Percentiles rank a stretch among this genome's conserved stretches.
These are phyloP conservation scores for Leptinotarsa undecemlineata DNA, from an alignment of 1,140 invertebrate genomes.

Conservation along the genomic window DNA sequence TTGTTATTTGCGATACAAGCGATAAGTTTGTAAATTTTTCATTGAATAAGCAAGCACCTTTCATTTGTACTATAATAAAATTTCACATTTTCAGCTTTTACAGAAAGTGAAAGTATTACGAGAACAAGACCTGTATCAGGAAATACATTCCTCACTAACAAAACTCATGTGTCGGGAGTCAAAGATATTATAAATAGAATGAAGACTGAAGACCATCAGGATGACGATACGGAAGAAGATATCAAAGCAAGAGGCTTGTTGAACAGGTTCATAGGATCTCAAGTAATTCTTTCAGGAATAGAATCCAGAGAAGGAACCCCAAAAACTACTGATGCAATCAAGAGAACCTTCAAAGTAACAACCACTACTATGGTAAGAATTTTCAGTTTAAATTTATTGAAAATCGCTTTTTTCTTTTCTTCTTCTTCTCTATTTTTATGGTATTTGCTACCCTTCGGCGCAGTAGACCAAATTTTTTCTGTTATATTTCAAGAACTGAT, in stretches of 20 bases:
- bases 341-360: slow-evolving; percentile 47
- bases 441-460: too few relatives aligned
- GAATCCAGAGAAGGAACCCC: slow-evolving; percentile 53
- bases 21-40: too few relatives aligned
- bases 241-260: slow-evolving; percentile 71
- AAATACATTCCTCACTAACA: slow-evolving; percentile 69
- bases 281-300: slow-evolving; percentile 73
- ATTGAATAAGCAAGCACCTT: too few relatives aligned
- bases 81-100: background rate
- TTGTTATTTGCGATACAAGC: too few relatives aligned
- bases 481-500: too few relatives aligned
- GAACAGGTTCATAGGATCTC: slow-evolving; percentile 79
- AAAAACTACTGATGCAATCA: slow-evolving; percentile 34
- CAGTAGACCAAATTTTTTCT: too few relatives aligned
- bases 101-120: background rate
- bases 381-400: too few relatives aligned
- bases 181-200: slow-evolving; percentile 74
- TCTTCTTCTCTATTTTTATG: too few relatives aligned
- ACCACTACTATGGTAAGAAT: slow-evolving; percentile 50
- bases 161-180: slow-evolving; percentile 69
- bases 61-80: background rate
- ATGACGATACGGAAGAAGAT: slow-evolving; percentile 67
- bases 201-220: slow-evolving; percentile 59
- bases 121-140: slow-evolving; percentile 29
- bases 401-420: too few relatives aligned